These are phyloP conservation scores for Pangasius macronema DNA, from an alignment of 2,797 vertebrate genomes.

Conservation along the genomic window DNA sequence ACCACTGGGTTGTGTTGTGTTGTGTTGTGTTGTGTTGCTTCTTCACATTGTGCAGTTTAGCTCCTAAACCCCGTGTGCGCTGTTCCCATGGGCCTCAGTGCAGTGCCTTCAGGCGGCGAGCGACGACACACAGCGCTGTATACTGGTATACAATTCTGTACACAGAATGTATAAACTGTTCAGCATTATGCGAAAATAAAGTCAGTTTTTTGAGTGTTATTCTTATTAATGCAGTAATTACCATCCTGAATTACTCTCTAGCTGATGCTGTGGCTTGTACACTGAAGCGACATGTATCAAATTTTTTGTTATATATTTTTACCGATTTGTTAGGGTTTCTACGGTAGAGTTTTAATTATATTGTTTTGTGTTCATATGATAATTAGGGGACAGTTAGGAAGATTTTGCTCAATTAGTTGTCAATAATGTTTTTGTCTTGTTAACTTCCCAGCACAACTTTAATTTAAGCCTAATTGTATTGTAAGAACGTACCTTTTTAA, in stretches of 20 bases:
- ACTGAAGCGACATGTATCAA: no score
- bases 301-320: background rate
- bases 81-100: background rate
- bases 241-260: background rate
- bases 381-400: background rate
- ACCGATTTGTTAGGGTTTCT: background rate
- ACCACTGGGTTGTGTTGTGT: background rate
- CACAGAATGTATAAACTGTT: background rate
- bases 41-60: constrained; percentile 1
- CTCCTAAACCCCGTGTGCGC: background rate
- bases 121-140: background rate
- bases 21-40: background rate
- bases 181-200: no score
- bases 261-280: background rate
- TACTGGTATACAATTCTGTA: background rate
- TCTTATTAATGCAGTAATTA: background rate
- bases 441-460: background rate
- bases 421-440: background rate
- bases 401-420: background rate
- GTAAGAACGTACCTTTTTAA: background rate
- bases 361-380: background rate
- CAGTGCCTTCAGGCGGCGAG: background rate
- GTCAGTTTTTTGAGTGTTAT: background rate
- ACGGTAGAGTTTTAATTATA: no score
- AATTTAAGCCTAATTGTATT: background rate